Evolutionary conservation across 2,797 vertebrate genomes (phyloP), one percentile per base, ranked within the genome.

Genomic region (Trematomus bernacchii): DNA sequence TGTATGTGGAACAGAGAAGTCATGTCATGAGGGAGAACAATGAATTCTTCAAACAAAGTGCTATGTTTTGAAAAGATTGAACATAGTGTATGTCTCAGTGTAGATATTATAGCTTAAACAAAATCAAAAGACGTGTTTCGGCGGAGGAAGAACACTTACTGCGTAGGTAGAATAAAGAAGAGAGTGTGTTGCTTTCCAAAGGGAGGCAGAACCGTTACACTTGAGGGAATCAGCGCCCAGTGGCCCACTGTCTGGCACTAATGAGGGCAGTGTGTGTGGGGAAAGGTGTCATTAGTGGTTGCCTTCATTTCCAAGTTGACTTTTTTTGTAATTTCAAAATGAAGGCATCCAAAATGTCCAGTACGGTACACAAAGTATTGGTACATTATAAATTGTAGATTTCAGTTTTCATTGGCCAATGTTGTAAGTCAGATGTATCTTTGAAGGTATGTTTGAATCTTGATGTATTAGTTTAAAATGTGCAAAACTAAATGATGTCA

Each of bases 161-260:
- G 71, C 37, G 75, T 83, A 72, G 83, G 83, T 68, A 76, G 80
- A 74, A 84, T 71, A 80, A 79, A 77, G 75, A 66, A 84, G 57
- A 21, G 50, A 82, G 57, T 73, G 51, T 85, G 57, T 74, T 71
- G 54, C 65, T 77, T 82, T 62, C 72, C 43, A 61, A 54, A 83
- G 54, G 37, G 61, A 82, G 61, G 50, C 69, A 62, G 72, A 71
- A 59, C 76, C 16, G 23, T 87, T 83, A 80, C 83, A 87, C 83
- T 77, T 76, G 27, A 72, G 76, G 67, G 60, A 82, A 51, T 85
- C 61, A 67, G 80, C 62, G 79, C 61, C 60, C 71, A 71, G 76
- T 63, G 51, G 85, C 74, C 79, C 66, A 77, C 86, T 82, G 77
- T 83, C 79, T 85, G 75, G 10, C 79, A 75, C 69, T 76, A 85